A percentile compares a stretch with the other conserved stretches of the same genome.
These are phyloP conservation scores for Xiphorhynchus erythropygius DNA, from an alignment of 2,797 vertebrate genomes.

Conservation along the genomic window DNA sequence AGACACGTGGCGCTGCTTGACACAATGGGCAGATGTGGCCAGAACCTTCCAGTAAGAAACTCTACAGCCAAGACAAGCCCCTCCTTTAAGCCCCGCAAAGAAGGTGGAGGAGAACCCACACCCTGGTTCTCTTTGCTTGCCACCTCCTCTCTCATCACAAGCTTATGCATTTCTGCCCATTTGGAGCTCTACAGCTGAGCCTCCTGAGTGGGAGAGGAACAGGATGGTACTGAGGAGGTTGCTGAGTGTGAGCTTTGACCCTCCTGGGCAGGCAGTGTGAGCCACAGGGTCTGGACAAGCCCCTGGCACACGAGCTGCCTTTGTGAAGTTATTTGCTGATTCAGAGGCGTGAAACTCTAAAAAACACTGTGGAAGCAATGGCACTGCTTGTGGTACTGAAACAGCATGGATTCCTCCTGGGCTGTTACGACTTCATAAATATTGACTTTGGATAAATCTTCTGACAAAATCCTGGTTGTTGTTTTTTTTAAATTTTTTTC, in stretches of 20 bases:
- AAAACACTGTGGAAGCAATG: constrained; percentile 27
- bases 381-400: constrained; percentile 53
- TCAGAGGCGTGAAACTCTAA: constrained; percentile 53
- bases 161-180: neutral
- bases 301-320: neutral
- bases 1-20: neutral
- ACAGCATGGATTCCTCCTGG: constrained; percentile 14
- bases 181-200: neutral
- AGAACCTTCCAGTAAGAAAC: neutral
- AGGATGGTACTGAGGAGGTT: neutral
- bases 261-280: neutral
- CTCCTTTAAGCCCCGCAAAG: neutral
- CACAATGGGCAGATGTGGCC: neutral
- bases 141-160: neutral
- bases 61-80: neutral
- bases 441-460: constrained; percentile 63
- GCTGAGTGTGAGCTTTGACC: neutral
- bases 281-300: neutral
- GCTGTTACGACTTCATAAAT: constrained; percentile 21
- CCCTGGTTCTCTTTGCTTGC: neutral
- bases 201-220: neutral
- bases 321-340: constrained; percentile 56
- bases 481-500: neutral
- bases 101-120: neutral
- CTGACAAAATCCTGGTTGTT: constrained; percentile 7